Percentiles rank a stretch among this genome's conserved stretches.
Conservation (phyloP, 1,140 invertebrate genomes). For the Brachystomella parvula region DNA sequence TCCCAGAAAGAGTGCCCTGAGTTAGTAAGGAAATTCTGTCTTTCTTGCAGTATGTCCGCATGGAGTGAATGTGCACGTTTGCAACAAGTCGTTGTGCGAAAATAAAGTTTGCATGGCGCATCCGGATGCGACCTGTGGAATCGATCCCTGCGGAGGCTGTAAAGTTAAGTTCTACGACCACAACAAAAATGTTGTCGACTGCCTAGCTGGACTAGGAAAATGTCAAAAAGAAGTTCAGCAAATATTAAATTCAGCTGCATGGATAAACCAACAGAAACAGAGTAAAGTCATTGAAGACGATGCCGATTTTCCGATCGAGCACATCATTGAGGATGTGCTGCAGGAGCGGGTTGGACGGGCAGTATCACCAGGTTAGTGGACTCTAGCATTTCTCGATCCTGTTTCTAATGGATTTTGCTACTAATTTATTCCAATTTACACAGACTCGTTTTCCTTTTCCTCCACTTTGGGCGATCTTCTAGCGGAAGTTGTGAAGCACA, state of each 20-base stretch:
- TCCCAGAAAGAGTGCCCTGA: no score
- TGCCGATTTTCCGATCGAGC: neutral
- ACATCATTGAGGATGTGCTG: neutral
- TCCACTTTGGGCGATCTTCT: neutral
- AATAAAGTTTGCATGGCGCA: constrained; percentile 43
- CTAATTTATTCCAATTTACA: no score
- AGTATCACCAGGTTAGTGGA: neutral
- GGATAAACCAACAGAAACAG: constrained; percentile 1
- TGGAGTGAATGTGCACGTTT: constrained; percentile 42
- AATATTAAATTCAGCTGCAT: constrained; percentile 30
- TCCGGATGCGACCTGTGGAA: constrained; percentile 42
- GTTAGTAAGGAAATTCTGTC: no score
- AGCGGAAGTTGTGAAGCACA: neutral
- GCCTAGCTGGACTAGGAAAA: constrained; percentile 41
- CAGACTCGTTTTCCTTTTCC: neutral
- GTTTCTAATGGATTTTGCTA: neutral
- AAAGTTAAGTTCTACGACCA: constrained; percentile 40
- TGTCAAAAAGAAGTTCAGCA: constrained; percentile 42
- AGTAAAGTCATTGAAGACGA: neutral
- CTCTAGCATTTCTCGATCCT: neutral
- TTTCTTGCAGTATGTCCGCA: constrained; percentile 41
- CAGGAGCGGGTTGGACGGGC: neutral
- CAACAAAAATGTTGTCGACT: constrained; percentile 42
- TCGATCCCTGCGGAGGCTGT: constrained; percentile 46
- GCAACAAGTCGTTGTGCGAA: constrained; percentile 42